Percentiles rank a stretch among this genome's conserved stretches.
phyloP scores from a whole-genome alignment of 2,113 vertebrate species.

The Scatophagus argus region DNA sequence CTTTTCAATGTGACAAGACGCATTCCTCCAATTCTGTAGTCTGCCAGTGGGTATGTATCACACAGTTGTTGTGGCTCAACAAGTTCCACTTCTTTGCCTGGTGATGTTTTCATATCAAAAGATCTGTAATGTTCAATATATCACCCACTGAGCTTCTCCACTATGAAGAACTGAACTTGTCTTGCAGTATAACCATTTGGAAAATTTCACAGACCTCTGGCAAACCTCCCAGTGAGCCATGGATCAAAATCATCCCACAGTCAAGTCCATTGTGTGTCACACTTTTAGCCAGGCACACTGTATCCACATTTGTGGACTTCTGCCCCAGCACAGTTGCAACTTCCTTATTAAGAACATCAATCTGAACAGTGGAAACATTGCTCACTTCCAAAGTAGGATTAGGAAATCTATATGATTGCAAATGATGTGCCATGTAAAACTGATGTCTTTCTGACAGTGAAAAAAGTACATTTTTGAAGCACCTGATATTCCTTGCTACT shows the following conservation, averaged over 20 bases:
- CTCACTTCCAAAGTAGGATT: constrained; percentile 27
- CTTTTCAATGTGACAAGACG: constrained; percentile 40
- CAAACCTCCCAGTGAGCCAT: constrained; percentile 49
- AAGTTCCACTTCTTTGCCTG: constrained; percentile 44
- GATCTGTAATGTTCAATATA: constrained; percentile 52
- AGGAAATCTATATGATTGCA: constrained; percentile 2
- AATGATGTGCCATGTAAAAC: not conserved
- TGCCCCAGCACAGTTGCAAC: constrained; percentile 33
- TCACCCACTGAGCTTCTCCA: constrained; percentile 43
- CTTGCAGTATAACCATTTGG: constrained; percentile 48
- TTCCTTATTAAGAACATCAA: constrained; percentile 48
- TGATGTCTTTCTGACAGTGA: constrained; percentile 15
- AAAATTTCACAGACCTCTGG: constrained; percentile 62
- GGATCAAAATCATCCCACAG: constrained; percentile 56
- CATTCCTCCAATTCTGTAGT: constrained; percentile 43
- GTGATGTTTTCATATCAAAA: constrained; percentile 31
- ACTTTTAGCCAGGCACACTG: constrained; percentile 48
- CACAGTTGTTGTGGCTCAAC: constrained; percentile 31
- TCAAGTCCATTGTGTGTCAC: constrained; percentile 36
- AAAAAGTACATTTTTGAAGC: constrained; percentile 53
- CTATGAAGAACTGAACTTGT: constrained; percentile 44
- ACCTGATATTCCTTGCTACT: constrained; percentile 28
- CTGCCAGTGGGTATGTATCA: constrained; percentile 42
- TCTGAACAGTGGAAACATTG: constrained; percentile 40
- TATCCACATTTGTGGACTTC: constrained; percentile 22